Evolutionary conservation across 1,140 invertebrate genomes (phyloP).

Genomic region (Ceratina calcarata): DNA sequence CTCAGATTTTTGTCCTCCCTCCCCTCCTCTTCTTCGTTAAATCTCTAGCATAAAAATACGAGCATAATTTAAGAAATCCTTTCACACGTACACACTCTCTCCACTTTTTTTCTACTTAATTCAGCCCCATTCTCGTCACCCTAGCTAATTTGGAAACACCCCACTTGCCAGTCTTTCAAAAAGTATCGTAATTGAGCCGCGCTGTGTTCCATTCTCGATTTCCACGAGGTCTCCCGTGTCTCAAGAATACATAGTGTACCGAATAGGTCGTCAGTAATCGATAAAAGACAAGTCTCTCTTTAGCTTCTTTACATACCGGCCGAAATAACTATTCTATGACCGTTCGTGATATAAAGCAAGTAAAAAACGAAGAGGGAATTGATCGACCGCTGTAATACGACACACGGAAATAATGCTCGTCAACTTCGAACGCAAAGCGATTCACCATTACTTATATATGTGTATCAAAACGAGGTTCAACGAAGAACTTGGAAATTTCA

Average conservation of each 20-base stretch:
- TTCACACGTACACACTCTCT: slow-evolving; percentile 20
- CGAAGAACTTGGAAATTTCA: too few relatives aligned
- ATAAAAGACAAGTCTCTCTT: neutral
- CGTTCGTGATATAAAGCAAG: neutral
- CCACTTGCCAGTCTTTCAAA: slow-evolving; percentile 73
- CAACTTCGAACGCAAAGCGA: neutral
- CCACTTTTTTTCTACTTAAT: neutral
- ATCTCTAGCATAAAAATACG: slow-evolving; percentile 75
- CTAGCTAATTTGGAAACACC: slow-evolving; percentile 59
- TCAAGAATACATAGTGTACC: slow-evolving; percentile 22
- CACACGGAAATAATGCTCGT: neutral
- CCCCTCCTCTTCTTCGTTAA: slow-evolving; percentile 45
- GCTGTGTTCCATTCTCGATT: neutral
- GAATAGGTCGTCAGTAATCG: neutral
- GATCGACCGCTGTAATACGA: neutral
- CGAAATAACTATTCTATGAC: neutral
- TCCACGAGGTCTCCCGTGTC: slow-evolving; percentile 13
- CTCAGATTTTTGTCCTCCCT: slow-evolving; percentile 1
- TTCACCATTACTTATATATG: neutral
- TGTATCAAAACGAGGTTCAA: neutral
- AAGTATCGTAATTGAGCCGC: slow-evolving; percentile 41
- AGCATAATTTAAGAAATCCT: slow-evolving; percentile 63
- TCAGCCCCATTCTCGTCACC: slow-evolving; percentile 15
- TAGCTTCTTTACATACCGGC: neutral
- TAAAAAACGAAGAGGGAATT: neutral